phyloP scores from a whole-genome alignment of 2,888 invertebrate species.

The Cephus sareptanus region DNA sequence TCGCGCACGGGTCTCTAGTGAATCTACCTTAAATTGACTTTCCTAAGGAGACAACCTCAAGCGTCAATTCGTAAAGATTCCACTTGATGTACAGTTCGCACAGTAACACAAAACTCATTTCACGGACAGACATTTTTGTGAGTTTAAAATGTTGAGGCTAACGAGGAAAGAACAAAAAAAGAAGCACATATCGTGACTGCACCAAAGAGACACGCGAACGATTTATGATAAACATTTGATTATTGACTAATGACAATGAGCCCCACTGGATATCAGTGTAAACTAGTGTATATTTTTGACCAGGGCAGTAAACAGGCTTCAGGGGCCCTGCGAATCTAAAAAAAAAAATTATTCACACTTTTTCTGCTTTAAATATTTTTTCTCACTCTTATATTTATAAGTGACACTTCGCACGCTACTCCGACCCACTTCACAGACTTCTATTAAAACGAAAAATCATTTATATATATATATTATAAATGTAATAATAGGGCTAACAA shows the following conservation, averaged over 20 bases:
- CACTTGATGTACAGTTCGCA: neutral
- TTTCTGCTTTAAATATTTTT: neutral
- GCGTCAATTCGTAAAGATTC: neutral
- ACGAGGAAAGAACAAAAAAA: neutral
- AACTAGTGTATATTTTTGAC: neutral
- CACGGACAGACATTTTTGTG: neutral
- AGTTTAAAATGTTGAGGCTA: neutral
- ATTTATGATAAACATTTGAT: neutral
- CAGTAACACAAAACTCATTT: neutral
- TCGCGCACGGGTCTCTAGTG: neutral
- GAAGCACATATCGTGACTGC: conserved; percentile 6
- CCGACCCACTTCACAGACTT: neutral
- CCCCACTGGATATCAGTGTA: neutral
- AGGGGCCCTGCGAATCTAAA: neutral
- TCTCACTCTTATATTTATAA: neutral
- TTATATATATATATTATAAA: neutral
- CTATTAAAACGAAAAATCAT: neutral
- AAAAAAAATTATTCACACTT: neutral
- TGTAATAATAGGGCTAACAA: neutral
- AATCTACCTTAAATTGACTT: neutral
- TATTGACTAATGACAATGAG: neutral
- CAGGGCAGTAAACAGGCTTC: neutral
- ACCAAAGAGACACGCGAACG: conserved; percentile 5
- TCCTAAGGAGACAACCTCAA: neutral
- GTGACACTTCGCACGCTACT: neutral